Base-by-base conservation (phyloP, 2,888 invertebrate genomes). In the Ophraella communa region DNA sequence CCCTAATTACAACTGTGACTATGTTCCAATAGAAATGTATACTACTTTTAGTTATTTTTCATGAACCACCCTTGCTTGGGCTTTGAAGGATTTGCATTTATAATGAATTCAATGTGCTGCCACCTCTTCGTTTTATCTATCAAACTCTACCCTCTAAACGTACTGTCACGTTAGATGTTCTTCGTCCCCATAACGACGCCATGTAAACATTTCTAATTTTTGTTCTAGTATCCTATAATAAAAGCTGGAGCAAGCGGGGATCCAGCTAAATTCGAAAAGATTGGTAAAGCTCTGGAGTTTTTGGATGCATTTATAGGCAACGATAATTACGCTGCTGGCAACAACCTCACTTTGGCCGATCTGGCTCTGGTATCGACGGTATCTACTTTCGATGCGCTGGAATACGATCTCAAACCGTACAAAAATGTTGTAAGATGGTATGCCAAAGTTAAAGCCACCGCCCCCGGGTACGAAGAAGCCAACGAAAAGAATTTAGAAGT, bases 291-390 rank as follows among this genome's bases (percentile, higher is more conserved):
- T 1, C 84, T 92, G 53, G 85, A 85, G 33, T 88, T 90, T 70
- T 82, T 94, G 30, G 88, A 94, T 73, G 87, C 81, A n/a, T 90
- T 91, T 83, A 84, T 94, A 24, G 88, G 88, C 47, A 88, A 88
- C 0, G 86, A 89, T 74, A 85, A 87, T 69, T 95, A 87, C 81
- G 87, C 84, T 33, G 92, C 92, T 14, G 94, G 93, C 1, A 85
- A 89, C 63, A 84, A 84, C 63, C 83, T 93, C 58, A 94, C 94
- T 17, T 79, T 95, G 17, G 95, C 95, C 5, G 95, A 95, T 81
- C 84, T 93, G 44, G 83, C 88, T 33, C 78, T 94, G 49, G 83
- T 89, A 30, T 87, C 91, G 7, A 85, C 87, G 4, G 85, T 93
- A 8, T 88, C 92, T 52, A 90, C 89, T 66, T 86, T 87, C 67